Evolutionary conservation across 2,113 vertebrate genomes (phyloP).

Genomic region (Rhineura floridana): DNA sequence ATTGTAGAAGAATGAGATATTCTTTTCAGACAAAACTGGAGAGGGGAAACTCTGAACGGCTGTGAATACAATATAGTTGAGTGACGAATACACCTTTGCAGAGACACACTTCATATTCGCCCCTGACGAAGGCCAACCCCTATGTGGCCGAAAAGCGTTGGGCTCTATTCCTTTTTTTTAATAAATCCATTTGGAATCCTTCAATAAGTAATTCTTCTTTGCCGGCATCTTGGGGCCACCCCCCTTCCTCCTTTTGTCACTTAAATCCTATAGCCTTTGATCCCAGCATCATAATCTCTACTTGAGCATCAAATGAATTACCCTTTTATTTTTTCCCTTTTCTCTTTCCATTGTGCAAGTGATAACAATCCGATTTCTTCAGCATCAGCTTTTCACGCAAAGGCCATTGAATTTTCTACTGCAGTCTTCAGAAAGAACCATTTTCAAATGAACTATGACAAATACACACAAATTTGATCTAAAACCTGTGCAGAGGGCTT

Average conservation of each 20-base stretch:
- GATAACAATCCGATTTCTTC: background rate
- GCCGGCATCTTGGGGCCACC: too few relatives aligned
- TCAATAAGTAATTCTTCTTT: too few relatives aligned
- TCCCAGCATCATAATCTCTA: background rate
- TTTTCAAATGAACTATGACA: background rate
- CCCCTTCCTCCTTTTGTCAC: too few relatives aligned
- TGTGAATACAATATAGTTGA: too few relatives aligned
- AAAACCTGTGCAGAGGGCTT: background rate
- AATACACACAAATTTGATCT: background rate
- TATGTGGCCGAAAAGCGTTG: too few relatives aligned
- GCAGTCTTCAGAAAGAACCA: background rate
- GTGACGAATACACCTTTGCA: too few relatives aligned
- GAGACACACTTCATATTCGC: too few relatives aligned
- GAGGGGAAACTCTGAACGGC: background rate
- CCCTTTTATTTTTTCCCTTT: background rate
- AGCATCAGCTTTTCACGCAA: background rate
- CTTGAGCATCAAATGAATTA: background rate
- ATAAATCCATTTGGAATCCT: too few relatives aligned
- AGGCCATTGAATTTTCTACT: background rate
- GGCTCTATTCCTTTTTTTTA: too few relatives aligned
- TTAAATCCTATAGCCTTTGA: background rate
- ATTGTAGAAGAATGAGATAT: background rate
- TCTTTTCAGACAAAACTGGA: background rate
- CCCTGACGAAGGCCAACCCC: too few relatives aligned
- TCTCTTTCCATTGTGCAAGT: background rate